Evolutionary conservation across 2,888 invertebrate species (phyloP).

Genomic region (Polyommatus iphigenia): DNA sequence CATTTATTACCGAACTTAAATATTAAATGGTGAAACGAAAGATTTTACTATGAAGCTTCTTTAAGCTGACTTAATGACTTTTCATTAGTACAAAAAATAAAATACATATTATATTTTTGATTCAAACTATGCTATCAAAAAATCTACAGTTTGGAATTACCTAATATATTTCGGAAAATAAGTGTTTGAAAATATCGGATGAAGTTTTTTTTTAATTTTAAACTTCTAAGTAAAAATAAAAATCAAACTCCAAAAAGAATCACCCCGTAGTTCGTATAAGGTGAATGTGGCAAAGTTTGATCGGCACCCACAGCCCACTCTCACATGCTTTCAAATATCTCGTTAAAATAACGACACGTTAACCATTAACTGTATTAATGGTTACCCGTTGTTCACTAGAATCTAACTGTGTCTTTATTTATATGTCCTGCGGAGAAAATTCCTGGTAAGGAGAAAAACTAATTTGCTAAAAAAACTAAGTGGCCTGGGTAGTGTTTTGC

Average conservation of each 20-base stretch:
- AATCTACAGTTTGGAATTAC: too few relatives aligned
- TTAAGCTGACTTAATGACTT: too few relatives aligned
- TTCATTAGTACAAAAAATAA: too few relatives aligned
- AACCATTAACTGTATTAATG: conserved; percentile 25
- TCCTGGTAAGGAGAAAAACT: conserved; percentile 4
- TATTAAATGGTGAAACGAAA: too few relatives aligned
- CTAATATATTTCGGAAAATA: too few relatives aligned
- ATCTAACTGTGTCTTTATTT: conserved; percentile 17
- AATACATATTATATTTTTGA: too few relatives aligned
- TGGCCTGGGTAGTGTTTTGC: too few relatives aligned
- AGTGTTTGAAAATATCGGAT: too few relatives aligned
- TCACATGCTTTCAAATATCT: conserved; percentile 36
- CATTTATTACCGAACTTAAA: background rate
- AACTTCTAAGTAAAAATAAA: background rate
- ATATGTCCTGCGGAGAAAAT: conserved; percentile 14
- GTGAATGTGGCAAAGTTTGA: conserved; percentile 24
- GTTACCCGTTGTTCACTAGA: background rate
- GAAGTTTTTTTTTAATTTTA: background rate
- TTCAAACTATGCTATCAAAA: too few relatives aligned
- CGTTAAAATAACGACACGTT: conserved; percentile 30
- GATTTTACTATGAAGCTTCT: too few relatives aligned
- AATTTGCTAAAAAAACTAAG: background rate
- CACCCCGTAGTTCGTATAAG: conserved; percentile 19
- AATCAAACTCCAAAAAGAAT: background rate
- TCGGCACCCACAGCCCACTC: conserved; percentile 35